Percentiles rank a stretch among this genome's conserved stretches.
phyloP scores from a whole-genome alignment of 2,113 vertebrate genomes.

The Caretta caretta region DNA sequence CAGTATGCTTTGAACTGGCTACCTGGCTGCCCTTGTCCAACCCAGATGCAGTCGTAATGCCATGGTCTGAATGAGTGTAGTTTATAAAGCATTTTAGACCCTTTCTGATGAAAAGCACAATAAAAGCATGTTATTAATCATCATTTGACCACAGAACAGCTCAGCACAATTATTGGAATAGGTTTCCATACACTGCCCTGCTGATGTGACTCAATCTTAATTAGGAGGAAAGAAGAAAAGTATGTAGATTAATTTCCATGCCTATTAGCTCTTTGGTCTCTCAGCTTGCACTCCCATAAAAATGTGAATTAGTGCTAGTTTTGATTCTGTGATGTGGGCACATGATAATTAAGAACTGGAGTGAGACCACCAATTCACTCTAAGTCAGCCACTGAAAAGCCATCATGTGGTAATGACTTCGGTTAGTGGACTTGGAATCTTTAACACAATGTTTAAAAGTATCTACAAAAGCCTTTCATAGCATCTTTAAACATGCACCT shows the following conservation, averaged over 20 bases:
- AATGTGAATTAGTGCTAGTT: not conserved
- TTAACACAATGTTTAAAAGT: not conserved
- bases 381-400: not conserved
- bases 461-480: not conserved
- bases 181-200: not conserved
- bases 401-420: not conserved
- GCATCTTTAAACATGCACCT: not conserved
- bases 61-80: not conserved
- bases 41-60: not conserved
- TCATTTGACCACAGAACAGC: not conserved
- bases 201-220: not conserved
- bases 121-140: not conserved
- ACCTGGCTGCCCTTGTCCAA: not conserved
- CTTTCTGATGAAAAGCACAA: not conserved
- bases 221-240: not conserved
- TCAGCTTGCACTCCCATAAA: not conserved
- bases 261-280: not conserved
- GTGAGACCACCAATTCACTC: not conserved
- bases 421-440: not conserved
- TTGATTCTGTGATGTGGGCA: not conserved
- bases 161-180: constrained; percentile 15
- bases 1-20: not conserved
- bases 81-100: not conserved
- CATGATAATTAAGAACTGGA: not conserved
- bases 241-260: not conserved